phyloP scores from a whole-genome alignment of 2,797 vertebrate species.

The Aphelocoma californica region DNA sequence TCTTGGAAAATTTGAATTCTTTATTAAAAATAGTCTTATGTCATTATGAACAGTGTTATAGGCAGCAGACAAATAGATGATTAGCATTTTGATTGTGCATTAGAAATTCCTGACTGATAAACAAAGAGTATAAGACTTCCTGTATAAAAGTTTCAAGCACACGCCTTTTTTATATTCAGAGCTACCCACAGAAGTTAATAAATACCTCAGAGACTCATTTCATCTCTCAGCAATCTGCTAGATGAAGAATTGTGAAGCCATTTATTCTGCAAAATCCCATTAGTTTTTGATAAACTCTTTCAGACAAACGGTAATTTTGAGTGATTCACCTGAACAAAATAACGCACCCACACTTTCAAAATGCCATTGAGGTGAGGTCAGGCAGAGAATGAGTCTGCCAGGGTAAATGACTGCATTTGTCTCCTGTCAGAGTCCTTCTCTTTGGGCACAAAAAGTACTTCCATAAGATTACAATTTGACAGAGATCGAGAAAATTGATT shows the following conservation, averaged over 20 bases:
- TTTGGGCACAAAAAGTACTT: neutral
- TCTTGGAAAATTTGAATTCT: neutral
- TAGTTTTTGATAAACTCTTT: constrained; percentile 67
- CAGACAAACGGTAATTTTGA: constrained; percentile 28
- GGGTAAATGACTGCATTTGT: constrained; percentile 33
- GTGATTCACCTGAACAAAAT: constrained; percentile 71
- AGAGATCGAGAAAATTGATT: neutral
- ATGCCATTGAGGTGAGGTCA: constrained; percentile 71
- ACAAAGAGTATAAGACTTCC: neutral
- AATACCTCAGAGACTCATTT: constrained; percentile 18
- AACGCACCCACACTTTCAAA: constrained; percentile 47
- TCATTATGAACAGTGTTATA: neutral
- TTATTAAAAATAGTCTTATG: neutral
- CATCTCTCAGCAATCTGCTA: constrained; percentile 40
- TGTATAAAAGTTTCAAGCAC: neutral
- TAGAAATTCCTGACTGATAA: neutral
- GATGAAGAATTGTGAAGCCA: constrained; percentile 60
- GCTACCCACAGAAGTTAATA: neutral
- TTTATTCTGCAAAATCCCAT: constrained; percentile 73
- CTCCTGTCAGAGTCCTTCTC: neutral
- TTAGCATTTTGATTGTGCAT: neutral
- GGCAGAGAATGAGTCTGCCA: constrained; percentile 64
- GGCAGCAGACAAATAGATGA: neutral
- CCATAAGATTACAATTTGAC: neutral
- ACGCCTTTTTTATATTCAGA: neutral